Base-by-base conservation (phyloP, 2,888 invertebrate species). In the Cephus nigrinus region DNA sequence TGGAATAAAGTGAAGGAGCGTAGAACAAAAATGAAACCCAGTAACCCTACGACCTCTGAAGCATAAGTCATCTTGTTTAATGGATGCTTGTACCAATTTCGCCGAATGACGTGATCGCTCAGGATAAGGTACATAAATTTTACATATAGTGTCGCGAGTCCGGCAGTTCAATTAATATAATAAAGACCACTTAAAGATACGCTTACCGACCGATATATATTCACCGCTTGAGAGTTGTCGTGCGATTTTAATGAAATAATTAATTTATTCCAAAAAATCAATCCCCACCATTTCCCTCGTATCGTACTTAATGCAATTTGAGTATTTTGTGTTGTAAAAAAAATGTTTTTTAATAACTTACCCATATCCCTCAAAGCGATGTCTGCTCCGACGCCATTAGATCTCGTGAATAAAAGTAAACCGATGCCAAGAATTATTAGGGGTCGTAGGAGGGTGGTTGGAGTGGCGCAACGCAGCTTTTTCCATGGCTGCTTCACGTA, bases 81-180 rank as follows among this genome's bases (percentile, higher is more conserved):
- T 79, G 80, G 84, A 82, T 75, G 83, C 78, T 81, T 84, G 84
- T 80, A 80, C 83, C 82, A 87, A 82, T 88, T 86, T 79, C 79
- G 80, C 80, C 82, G 80, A 40, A 83, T 73, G 71, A 71, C 71
- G 71, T 23, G 71, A 31, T 71, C 15, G 32, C 23, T 71, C 0
- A 55, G 75, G 75, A 76, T 31, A 11, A 76, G 74, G 74, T 80
- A 76, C 71, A 76, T 79, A 80, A 76, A 81, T 87, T 88, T 84
- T 35, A 35, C 35, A 82, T 81, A 85, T 81, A 79, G 11, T 30
- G 12, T 30, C 68, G 69, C 32, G 74, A 23, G 55, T 30, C 35
- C 12, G 73, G 69, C 75, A 76, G 40, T 79, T 83, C 82, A 86
- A 87, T 87, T 84, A 84, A 79, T 79, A 78, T 75, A 87, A 87